Percentiles rank a stretch among this genome's conserved stretches.
Evolutionary conservation across 2,113 vertebrate genomes (phyloP).

Genomic region (Melanostigma gelatinosum): DNA sequence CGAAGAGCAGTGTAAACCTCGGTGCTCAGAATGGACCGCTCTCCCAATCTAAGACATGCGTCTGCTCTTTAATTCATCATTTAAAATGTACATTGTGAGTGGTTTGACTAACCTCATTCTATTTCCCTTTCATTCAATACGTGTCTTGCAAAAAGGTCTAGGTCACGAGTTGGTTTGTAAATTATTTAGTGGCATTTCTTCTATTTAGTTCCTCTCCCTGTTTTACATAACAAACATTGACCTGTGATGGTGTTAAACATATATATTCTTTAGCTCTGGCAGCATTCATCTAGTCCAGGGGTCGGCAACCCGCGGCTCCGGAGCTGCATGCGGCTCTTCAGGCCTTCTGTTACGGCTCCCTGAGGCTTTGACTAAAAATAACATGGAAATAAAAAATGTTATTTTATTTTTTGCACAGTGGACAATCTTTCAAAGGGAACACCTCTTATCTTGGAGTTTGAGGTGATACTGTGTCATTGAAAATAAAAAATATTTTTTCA

Average conservation of each 20-base stretch:
- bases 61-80: neutral
- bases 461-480: too few species aligned
- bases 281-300: neutral
- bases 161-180: conserved; percentile 5
- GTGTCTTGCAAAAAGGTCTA: neutral
- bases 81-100: neutral
- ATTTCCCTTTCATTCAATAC: neutral
- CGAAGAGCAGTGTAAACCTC: conserved; percentile 22
- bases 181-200: neutral
- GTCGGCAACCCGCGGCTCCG: too few species aligned
- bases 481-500: too few species aligned
- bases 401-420: too few species aligned
- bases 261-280: neutral
- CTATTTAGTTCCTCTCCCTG: neutral
- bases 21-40: conserved; percentile 10
- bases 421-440: too few species aligned
- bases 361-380: too few species aligned
- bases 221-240: neutral
- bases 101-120: conserved; percentile 2
- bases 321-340: too few species aligned
- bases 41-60: conserved; percentile 29
- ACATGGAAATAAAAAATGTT: too few species aligned
- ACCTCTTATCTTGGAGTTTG: too few species aligned
- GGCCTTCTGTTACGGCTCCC: too few species aligned
- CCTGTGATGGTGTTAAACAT: neutral